phyloP scores from a whole-genome alignment of 2,113 vertebrate species.

The Leptobrachium ailaonicum region DNA sequence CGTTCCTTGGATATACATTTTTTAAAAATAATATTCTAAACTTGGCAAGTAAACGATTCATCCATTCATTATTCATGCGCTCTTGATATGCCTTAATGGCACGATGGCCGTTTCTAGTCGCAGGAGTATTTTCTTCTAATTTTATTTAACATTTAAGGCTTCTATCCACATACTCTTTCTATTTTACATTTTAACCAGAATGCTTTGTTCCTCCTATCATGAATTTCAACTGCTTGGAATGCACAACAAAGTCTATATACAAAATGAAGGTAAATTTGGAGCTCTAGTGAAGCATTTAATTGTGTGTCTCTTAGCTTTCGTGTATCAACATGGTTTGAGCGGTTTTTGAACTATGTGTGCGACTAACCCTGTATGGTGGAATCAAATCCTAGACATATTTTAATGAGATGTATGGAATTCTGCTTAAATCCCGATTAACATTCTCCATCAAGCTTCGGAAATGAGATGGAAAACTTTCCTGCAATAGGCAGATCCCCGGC shows the following conservation, averaged over 20 bases:
- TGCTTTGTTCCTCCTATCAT: slow-evolving; percentile 9
- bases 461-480: slow-evolving; percentile 2
- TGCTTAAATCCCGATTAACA: slow-evolving; percentile 16
- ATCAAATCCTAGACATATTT: slow-evolving; percentile 11
- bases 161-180: neutral
- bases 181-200: slow-evolving; percentile 16
- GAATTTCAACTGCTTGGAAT: neutral
- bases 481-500: neutral
- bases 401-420: slow-evolving; percentile 43
- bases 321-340: slow-evolving; percentile 5
- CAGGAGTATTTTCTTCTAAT: neutral
- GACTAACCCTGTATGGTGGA: slow-evolving; percentile 2
- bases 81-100: neutral
- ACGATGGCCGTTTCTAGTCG: neutral
- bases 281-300: slow-evolving; percentile 45
- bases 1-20: neutral
- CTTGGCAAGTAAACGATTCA: neutral
- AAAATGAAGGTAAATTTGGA: slow-evolving; percentile 39
- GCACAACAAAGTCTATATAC: slow-evolving; percentile 40
- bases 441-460: slow-evolving; percentile 1
- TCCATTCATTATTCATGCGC: neutral
- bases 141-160: neutral
- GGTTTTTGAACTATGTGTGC: slow-evolving; percentile 4
- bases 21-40: neutral
- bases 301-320: neutral